Conservation (phyloP, 2,113 vertebrate species). For the Embiotoca jacksoni region DNA sequence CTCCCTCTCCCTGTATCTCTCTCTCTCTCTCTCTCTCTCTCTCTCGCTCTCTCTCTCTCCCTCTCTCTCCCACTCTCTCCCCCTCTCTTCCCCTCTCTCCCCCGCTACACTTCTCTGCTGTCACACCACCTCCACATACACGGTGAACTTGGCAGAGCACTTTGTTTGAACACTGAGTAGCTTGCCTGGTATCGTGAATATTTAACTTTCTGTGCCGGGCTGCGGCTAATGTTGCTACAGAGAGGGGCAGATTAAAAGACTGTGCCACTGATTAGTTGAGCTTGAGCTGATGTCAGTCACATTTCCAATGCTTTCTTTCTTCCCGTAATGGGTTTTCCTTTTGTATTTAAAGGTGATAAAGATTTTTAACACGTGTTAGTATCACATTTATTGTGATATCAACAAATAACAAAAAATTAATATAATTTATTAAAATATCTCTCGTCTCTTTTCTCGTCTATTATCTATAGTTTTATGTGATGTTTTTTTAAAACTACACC, state of each 20-base stretch:
- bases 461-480: too few relatives aligned
- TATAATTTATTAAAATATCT: too few relatives aligned
- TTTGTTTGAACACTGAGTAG: constrained; percentile 83
- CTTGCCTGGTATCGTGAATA: constrained; percentile 81
- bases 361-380: too few relatives aligned
- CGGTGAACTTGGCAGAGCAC: constrained; percentile 78
- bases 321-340: background rate
- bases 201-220: constrained; percentile 78
- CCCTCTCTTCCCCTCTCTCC: constrained; percentile 30
- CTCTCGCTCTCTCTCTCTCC: constrained; percentile 16
- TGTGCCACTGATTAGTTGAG: constrained; percentile 61
- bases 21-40: constrained; percentile 26
- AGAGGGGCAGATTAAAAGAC: constrained; percentile 70
- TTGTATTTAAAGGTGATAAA: background rate
- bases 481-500: too few relatives aligned
- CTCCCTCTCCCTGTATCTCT: constrained; percentile 40
- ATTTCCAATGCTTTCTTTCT: constrained; percentile 5
- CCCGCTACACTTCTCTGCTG: constrained; percentile 49
- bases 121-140: constrained; percentile 71
- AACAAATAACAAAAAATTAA: too few relatives aligned
- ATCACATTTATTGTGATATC: too few relatives aligned
- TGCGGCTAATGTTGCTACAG: constrained; percentile 57
- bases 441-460: too few relatives aligned
- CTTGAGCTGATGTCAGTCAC: constrained; percentile 43
- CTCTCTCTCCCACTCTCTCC: constrained; percentile 3